Evolutionary conservation across 1,140 invertebrate genomes (phyloP).

Genomic region (Drosophila bocqueti): DNA sequence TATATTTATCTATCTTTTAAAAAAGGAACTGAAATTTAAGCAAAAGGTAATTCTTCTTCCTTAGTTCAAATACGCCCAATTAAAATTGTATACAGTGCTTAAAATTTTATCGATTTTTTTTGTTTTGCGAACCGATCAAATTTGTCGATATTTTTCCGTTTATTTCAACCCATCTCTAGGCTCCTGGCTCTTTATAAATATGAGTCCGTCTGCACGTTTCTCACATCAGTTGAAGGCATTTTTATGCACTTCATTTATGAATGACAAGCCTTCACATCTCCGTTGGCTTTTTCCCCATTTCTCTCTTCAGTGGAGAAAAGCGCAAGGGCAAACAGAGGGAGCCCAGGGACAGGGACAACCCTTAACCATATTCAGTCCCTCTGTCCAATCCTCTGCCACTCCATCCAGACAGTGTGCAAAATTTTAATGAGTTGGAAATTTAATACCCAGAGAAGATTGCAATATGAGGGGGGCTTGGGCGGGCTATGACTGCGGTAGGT

Average conservation of each 20-base stretch:
- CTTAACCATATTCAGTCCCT: conserved; percentile 23
- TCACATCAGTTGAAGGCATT: conserved; percentile 52
- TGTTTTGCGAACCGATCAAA: too few species aligned
- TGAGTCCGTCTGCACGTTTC: conserved; percentile 45
- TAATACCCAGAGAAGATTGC: conserved; percentile 71
- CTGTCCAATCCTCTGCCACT: conserved; percentile 23
- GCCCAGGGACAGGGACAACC: neutral
- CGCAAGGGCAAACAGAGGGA: conserved; percentile 52
- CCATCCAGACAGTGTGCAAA: conserved; percentile 74
- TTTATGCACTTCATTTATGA: conserved; percentile 69
- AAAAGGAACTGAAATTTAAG: neutral
- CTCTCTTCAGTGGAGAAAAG: conserved; percentile 35
- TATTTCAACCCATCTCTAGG: neutral
- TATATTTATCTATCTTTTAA: neutral
- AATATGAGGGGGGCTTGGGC: conserved; percentile 1
- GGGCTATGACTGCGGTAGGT: conserved; percentile 66
- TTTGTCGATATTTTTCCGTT: neutral
- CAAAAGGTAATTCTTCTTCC: neutral
- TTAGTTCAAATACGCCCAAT: too few species aligned
- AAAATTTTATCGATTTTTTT: neutral
- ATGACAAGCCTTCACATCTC: conserved; percentile 52
- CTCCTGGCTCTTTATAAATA: conserved; percentile 31
- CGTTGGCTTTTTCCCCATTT: neutral
- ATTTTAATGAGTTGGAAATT: conserved; percentile 84
- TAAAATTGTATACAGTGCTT: neutral